Percentiles rank a stretch among this genome's conserved stretches.
These are phyloP conservation scores for Dioctria rufipes DNA, from an alignment of 2,888 invertebrate species.

Conservation along the genomic window DNA sequence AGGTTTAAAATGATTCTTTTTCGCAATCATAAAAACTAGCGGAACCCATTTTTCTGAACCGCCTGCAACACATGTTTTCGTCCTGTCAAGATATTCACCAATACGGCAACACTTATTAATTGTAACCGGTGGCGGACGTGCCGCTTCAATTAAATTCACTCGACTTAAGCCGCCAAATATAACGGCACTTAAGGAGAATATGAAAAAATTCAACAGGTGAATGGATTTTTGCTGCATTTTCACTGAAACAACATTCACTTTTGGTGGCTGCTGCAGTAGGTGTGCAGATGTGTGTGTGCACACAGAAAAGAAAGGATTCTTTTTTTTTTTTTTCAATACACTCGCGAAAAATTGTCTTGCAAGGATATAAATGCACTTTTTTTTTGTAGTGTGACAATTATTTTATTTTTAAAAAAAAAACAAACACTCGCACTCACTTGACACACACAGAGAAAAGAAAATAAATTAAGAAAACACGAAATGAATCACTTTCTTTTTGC, in stretches of 20 bases:
- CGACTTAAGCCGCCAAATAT: not conserved
- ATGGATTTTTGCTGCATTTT: slow-evolving; percentile 25
- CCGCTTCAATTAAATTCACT: not conserved
- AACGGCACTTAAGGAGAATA: slow-evolving; percentile 12
- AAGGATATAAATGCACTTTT: too few species aligned
- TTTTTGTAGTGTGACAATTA: too few species aligned
- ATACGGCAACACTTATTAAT: slow-evolving; percentile 75
- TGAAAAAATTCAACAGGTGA: slow-evolving; percentile 41
- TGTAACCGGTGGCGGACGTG: slow-evolving; percentile 63
- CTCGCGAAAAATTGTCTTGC: not conserved
- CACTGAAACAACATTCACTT: not conserved
- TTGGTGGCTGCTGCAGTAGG: not conserved
- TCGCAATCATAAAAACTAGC: slow-evolving; percentile 74
- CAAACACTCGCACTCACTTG: not conserved
- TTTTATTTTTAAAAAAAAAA: too few species aligned
- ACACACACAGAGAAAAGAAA: not conserved
- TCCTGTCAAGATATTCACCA: slow-evolving; percentile 72
- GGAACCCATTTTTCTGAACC: slow-evolving; percentile 73
- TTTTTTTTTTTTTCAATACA: not conserved
- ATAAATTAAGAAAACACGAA: slow-evolving; percentile 5
- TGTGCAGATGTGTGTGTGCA: too few species aligned
- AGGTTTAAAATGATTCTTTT: slow-evolving; percentile 69
- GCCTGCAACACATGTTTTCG: slow-evolving; percentile 68
- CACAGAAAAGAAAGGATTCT: too few species aligned
- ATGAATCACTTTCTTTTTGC: slow-evolving; percentile 28